A percentile compares a stretch with the other conserved stretches of the same genome.
Conservation (phyloP, 2,888 invertebrate genomes). For the Ecdyonurus torrentis region DNA sequence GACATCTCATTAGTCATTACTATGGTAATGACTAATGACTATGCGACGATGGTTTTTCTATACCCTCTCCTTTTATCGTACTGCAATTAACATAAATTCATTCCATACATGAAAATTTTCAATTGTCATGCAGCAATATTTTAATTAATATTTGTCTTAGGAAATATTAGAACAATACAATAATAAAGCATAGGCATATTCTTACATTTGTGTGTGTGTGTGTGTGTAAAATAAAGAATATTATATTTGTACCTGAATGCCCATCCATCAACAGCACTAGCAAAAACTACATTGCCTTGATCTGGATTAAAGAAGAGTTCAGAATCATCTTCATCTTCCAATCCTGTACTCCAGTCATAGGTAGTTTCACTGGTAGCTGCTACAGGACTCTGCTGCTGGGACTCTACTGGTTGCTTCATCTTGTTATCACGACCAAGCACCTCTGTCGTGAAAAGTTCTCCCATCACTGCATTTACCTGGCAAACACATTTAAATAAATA, state of each 20-base stretch:
- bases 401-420: slow-evolving; percentile 12
- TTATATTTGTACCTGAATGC: slow-evolving; percentile 40
- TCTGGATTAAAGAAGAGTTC: slow-evolving; percentile 85
- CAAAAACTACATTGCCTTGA: slow-evolving; percentile 89
- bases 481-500: too few relatives aligned
- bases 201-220: too few relatives aligned
- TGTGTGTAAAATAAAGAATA: not conserved
- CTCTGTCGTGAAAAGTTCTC: slow-evolving; percentile 72
- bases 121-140: not conserved
- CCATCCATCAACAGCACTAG: slow-evolving; percentile 94
- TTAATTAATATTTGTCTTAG: not conserved
- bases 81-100: too few relatives aligned
- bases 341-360: slow-evolving; percentile 59
- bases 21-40: too few relatives aligned
- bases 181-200: not conserved
- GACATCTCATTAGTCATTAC: too few relatives aligned
- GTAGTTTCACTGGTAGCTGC: slow-evolving; percentile 14
- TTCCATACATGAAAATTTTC: not conserved
- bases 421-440: slow-evolving; percentile 37
- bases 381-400: not conserved
- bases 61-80: too few relatives aligned
- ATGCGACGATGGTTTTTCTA: too few relatives aligned
- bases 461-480: slow-evolving; percentile 80
- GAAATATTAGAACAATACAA: not conserved
- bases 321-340: slow-evolving; percentile 74